Conservation (phyloP, 2,113 vertebrate species). For the Alethe castanea region DNA sequence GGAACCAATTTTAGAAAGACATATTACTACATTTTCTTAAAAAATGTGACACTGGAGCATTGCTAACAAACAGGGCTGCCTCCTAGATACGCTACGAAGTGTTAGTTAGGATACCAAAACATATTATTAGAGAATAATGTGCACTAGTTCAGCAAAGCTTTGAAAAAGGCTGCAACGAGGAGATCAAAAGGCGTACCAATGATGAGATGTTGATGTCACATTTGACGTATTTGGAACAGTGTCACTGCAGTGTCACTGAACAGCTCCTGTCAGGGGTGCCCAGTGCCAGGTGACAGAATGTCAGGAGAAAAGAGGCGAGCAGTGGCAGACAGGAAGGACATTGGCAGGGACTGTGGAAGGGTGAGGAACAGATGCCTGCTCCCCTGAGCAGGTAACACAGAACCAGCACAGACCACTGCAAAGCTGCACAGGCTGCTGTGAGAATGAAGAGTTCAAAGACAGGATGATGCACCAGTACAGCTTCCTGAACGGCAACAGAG, state of each 20-base stretch:
- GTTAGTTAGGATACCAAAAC: neutral
- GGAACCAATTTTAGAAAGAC: neutral
- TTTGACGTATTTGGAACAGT: neutral
- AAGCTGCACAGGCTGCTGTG: neutral
- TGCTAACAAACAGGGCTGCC: neutral
- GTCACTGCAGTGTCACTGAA: neutral
- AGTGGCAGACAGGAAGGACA: neutral
- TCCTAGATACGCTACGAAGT: neutral
- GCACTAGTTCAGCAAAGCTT: neutral
- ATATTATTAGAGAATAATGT: neutral
- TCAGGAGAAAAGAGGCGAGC: neutral
- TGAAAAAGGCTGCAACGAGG: neutral
- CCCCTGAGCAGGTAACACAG: neutral
- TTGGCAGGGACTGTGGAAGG: neutral
- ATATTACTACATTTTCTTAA: neutral
- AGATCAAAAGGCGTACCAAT: neutral
- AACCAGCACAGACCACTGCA: neutral
- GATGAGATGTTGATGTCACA: neutral
- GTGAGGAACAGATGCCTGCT: neutral
- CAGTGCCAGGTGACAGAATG: neutral
- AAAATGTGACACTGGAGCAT: neutral
- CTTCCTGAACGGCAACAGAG: neutral
- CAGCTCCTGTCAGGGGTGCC: neutral
- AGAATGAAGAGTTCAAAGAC: neutral
- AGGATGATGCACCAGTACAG: neutral